Evolutionary conservation across 2,113 vertebrate species (phyloP).

Genomic region (Pyxicephalus adspersus): DNA sequence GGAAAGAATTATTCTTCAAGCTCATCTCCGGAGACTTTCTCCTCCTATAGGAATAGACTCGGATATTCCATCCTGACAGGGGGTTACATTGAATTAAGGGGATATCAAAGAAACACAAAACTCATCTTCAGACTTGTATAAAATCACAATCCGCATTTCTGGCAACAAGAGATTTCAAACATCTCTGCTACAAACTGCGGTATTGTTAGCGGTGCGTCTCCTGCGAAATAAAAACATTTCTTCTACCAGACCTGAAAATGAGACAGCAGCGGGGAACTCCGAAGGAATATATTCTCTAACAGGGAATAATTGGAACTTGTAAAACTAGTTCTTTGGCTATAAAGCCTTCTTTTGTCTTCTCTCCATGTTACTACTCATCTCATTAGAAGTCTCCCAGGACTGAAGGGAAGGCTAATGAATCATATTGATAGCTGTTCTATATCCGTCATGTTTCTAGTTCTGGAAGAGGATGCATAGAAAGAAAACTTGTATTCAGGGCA

Average conservation of each 20-base stretch:
- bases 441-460: too few relatives aligned
- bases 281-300: too few relatives aligned
- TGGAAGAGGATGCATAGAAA: too few relatives aligned
- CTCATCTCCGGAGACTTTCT: neutral
- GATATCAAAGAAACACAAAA: neutral
- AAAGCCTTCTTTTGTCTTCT: too few relatives aligned
- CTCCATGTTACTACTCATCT: too few relatives aligned
- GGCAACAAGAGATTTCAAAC: neutral
- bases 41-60: slow-evolving; percentile 31
- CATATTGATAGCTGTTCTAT: too few relatives aligned
- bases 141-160: neutral
- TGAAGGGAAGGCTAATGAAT: too few relatives aligned
- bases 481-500: too few relatives aligned
- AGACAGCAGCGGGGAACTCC: neutral
- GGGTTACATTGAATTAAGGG: slow-evolving; percentile 10
- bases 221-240: neutral
- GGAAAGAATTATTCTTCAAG: neutral
- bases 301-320: too few relatives aligned
- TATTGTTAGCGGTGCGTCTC: neutral
- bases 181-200: neutral
- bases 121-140: neutral
- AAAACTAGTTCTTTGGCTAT: too few relatives aligned
- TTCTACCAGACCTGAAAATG: neutral
- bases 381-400: too few relatives aligned
- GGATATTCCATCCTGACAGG: neutral